phyloP scores from a whole-genome alignment of 2,888 invertebrate genomes.

The Leucophenga montana region DNA sequence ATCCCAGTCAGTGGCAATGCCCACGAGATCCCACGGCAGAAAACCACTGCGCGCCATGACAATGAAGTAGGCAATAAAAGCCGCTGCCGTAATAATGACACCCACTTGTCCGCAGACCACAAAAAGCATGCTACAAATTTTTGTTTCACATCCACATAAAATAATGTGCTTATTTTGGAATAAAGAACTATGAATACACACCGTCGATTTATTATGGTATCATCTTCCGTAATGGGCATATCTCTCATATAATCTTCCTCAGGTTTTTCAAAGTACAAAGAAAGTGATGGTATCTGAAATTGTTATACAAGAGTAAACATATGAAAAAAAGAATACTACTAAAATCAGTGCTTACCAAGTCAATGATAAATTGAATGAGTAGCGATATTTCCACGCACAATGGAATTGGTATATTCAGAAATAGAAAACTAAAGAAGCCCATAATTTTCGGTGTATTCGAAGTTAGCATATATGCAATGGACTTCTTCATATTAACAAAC shows the following conservation, averaged over 20 bases:
- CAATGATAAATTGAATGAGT: conserved; percentile 35
- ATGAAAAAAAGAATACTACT: no score
- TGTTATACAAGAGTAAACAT: not conserved
- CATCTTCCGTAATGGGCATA: conserved; percentile 44
- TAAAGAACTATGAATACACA: not conserved
- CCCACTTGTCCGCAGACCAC: conserved; percentile 48
- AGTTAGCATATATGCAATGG: conserved; percentile 40
- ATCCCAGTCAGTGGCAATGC: conserved; percentile 31
- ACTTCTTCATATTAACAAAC: conserved; percentile 51
- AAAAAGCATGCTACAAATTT: conserved; percentile 40
- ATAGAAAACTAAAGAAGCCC: conserved; percentile 16
- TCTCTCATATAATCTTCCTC: conserved; percentile 45
- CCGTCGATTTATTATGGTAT: conserved; percentile 45
- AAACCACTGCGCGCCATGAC: conserved; percentile 49
- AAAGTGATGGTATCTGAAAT: conserved; percentile 45
- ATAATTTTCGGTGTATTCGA: conserved; percentile 33
- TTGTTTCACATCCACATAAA: no score
- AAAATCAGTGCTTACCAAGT: conserved; percentile 43
- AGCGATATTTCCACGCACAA: conserved; percentile 28
- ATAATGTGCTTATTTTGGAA: not conserved
- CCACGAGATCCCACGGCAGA: conserved; percentile 40
- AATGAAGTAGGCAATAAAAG: conserved; percentile 42
- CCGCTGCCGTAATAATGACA: conserved; percentile 45
- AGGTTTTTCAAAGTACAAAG: conserved; percentile 42
- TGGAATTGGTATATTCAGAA: conserved; percentile 40